Evolutionary conservation across 2,113 vertebrate genomes (phyloP), one percentile per base, ranked within the genome.

Genomic region (Archocentrus centrarchus): DNA sequence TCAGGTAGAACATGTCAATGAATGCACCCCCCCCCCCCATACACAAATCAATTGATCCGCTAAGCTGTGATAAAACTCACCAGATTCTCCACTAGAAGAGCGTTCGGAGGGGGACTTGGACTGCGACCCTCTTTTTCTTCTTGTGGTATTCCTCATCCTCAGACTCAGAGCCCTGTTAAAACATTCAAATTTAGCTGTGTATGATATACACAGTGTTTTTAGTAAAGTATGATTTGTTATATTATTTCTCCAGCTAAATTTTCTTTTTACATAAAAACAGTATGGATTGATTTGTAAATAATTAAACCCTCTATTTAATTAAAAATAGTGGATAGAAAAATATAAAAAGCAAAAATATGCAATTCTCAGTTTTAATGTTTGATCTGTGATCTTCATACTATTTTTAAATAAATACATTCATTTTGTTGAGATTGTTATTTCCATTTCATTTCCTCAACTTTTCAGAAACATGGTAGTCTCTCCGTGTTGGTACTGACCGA

Each of bases 131-230:
- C 77, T 99, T 99, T 92, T 99, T 97, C 96, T 99, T 99, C 96
- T 98, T 99, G 91, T 99, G 98, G 93, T 97, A 99, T 11, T 99
- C 98, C 0, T 99, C 98, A 0, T 99, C 98, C 93, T 99, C 98
- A 0, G 98, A 98, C 91, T 99, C 98, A 0, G 98, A 99, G 41
- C 97, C 98, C 98, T 99, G 73, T 30, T 11, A n/a, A 17, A 41
- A 81, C 18, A 79, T 9, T 3, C 44, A 18, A 57, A 9, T 60
- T 80, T 17, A 57, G 15, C 2, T 2, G 61, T 18, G 22, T 2
- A 0, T 59, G 15, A 59, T 13, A 53, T 73, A 14, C 15, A 5
- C 59, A 30, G 30, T 44, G 59, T n/a, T 22, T 77, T 24, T 50
- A 27, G 20, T 2, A 17, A 22, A 77, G 11, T 68, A 64, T n/a